Evolutionary conservation across 2,888 invertebrate genomes (phyloP).

Genomic region (Stenurella melanura): DNA sequence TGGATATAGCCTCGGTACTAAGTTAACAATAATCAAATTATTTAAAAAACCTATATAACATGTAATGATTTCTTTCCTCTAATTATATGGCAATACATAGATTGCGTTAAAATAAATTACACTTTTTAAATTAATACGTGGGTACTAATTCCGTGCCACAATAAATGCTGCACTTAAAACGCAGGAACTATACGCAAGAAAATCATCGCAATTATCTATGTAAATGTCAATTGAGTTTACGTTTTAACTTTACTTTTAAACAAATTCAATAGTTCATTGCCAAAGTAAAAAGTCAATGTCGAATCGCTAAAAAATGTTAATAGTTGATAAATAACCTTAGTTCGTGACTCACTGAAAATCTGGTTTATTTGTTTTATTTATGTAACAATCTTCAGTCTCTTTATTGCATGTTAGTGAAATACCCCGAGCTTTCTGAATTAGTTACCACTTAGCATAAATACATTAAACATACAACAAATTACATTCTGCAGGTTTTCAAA

Average conservation of each 20-base stretch:
- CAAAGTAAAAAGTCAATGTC: slow-evolving; percentile 19
- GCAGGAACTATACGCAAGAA: not conserved
- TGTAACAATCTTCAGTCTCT: not conserved
- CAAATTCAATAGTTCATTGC: slow-evolving; percentile 1
- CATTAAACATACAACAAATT: too few relatives aligned
- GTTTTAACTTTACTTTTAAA: slow-evolving; percentile 1
- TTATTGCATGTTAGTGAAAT: not conserved
- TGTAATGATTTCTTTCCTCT: too few relatives aligned
- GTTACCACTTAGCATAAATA: too few relatives aligned
- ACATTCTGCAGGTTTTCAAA: too few relatives aligned
- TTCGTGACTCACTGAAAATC: not conserved
- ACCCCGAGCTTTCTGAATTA: not conserved
- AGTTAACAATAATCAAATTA: too few relatives aligned
- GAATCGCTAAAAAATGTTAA: not conserved
- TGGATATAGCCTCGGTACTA: too few relatives aligned
- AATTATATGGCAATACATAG: not conserved
- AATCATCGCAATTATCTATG: slow-evolving; percentile 7
- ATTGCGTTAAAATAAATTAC: not conserved
- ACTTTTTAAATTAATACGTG: not conserved
- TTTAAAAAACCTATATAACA: too few relatives aligned
- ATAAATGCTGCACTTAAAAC: not conserved
- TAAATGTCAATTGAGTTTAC: slow-evolving; percentile 1
- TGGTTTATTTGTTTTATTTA: not conserved
- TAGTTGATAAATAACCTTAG: not conserved
- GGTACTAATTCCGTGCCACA: not conserved